Conservation (phyloP, 2,797 vertebrate species). For the Myiothlypis coronata region DNA sequence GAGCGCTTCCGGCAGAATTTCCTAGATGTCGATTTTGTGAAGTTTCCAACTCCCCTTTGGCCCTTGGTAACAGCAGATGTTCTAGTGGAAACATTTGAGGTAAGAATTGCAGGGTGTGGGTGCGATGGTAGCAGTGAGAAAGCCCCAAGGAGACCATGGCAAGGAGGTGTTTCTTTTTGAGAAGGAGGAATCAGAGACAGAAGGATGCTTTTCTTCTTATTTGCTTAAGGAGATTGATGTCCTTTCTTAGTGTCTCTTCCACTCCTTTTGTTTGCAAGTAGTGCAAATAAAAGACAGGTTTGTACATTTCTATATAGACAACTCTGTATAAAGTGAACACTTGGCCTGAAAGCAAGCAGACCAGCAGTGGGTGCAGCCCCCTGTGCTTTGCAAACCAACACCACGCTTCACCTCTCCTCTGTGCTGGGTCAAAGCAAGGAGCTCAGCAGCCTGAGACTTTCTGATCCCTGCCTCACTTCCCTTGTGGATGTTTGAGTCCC, state of each 20-base stretch:
- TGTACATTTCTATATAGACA: neutral
- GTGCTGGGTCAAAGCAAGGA: neutral
- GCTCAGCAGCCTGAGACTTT: neutral
- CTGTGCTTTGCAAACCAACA: neutral
- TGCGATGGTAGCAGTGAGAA: neutral
- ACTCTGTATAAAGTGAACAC: neutral
- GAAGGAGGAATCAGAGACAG: neutral
- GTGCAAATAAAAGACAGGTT: neutral
- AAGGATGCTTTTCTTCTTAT: neutral
- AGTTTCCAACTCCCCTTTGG: conserved; percentile 87
- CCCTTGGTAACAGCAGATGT: conserved; percentile 88
- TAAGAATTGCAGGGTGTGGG: conserved; percentile 54
- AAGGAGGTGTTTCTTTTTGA: neutral
- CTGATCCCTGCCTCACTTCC: neutral
- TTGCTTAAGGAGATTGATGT: neutral
- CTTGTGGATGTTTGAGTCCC: neutral
- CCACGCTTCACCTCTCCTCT: neutral
- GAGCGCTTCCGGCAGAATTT: conserved; percentile 90
- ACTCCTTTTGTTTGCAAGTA: neutral
- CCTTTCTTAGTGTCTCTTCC: neutral
- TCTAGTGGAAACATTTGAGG: conserved; percentile 93
- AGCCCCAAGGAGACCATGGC: neutral
- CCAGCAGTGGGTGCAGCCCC: neutral
- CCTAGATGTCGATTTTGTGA: conserved; percentile 81
- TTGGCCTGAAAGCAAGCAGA: neutral